Evolutionary conservation across 2,888 invertebrate genomes (phyloP).

Genomic region (Cataglyphis livida): DNA sequence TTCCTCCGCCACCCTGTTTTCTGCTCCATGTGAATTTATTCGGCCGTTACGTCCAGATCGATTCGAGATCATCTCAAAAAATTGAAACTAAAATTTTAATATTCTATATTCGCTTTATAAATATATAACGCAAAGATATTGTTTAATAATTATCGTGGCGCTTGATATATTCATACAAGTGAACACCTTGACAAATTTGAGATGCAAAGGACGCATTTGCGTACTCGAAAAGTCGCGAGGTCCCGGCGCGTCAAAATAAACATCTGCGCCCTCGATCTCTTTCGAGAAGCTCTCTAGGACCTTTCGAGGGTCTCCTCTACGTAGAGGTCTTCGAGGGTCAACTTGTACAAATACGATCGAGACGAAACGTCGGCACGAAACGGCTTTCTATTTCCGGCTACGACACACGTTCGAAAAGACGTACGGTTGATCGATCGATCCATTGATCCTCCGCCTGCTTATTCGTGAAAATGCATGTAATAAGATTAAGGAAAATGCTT

Average conservation of each 20-base stretch:
- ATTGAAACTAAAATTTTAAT: neutral
- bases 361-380: constrained; percentile 54
- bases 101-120: neutral
- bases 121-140: neutral
- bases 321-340: constrained; percentile 75
- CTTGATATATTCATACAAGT: neutral
- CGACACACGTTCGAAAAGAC: constrained; percentile 60
- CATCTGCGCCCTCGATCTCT: constrained; percentile 77
- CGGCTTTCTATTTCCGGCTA: constrained; percentile 68
- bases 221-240: constrained; percentile 63
- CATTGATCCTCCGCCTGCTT: constrained; percentile 25
- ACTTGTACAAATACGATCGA: constrained; percentile 73
- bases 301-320: constrained; percentile 60
- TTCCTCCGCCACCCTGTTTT: neutral
- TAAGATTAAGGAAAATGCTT: neutral
- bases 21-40: constrained; percentile 38
- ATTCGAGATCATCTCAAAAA: neutral
- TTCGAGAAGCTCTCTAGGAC: constrained; percentile 68
- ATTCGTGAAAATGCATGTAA: neutral
- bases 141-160: neutral
- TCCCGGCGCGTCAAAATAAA: constrained; percentile 77
- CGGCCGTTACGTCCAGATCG: constrained; percentile 19
- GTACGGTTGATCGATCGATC: constrained; percentile 64
- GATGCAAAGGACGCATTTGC: constrained; percentile 22
- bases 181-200: neutral